Evolutionary conservation across 2,888 invertebrate species (phyloP).

Genomic region (Coleophora deauratella): DNA sequence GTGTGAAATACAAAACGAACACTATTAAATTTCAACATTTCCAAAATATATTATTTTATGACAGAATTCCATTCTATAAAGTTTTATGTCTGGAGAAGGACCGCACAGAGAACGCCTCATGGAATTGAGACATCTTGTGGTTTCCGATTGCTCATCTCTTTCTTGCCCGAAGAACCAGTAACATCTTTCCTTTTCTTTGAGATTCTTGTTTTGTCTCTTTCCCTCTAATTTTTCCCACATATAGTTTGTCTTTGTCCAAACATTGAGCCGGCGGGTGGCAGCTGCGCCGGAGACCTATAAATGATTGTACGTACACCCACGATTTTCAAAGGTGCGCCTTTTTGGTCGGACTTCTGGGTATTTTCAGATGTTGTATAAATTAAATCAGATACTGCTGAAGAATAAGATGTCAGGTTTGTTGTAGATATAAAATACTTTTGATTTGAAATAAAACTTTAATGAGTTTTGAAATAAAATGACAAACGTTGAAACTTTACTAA

Average conservation of each 20-base stretch:
- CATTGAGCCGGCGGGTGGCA: slow-evolving; percentile 62
- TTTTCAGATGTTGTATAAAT: slow-evolving; percentile 19
- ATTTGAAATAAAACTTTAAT: too few relatives aligned
- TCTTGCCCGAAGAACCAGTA: slow-evolving; percentile 36
- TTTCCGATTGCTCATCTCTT: slow-evolving; percentile 67
- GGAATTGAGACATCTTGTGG: slow-evolving; percentile 75
- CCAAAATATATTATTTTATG: slow-evolving; percentile 15
- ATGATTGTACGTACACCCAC: slow-evolving; percentile 57
- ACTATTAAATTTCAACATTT: not conserved
- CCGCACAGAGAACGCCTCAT: slow-evolving; percentile 68
- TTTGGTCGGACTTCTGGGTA: slow-evolving; percentile 31
- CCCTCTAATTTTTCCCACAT: slow-evolving; percentile 56
- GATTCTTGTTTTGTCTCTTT: slow-evolving; percentile 54
- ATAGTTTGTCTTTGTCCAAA: slow-evolving; percentile 69
- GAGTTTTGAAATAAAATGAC: too few relatives aligned
- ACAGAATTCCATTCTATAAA: slow-evolving; percentile 57
- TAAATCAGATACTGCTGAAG: not conserved
- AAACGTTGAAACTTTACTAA: too few relatives aligned
- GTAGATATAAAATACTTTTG: too few relatives aligned
- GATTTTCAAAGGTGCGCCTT: slow-evolving; percentile 46
- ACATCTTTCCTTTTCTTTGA: slow-evolving; percentile 60
- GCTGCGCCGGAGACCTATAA: slow-evolving; percentile 67
- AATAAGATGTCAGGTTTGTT: too few relatives aligned
- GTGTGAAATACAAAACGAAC: not conserved
- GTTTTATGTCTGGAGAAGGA: slow-evolving; percentile 56